Base-by-base conservation (phyloP, 1,140 invertebrate species). In the Aricia agestis region DNA sequence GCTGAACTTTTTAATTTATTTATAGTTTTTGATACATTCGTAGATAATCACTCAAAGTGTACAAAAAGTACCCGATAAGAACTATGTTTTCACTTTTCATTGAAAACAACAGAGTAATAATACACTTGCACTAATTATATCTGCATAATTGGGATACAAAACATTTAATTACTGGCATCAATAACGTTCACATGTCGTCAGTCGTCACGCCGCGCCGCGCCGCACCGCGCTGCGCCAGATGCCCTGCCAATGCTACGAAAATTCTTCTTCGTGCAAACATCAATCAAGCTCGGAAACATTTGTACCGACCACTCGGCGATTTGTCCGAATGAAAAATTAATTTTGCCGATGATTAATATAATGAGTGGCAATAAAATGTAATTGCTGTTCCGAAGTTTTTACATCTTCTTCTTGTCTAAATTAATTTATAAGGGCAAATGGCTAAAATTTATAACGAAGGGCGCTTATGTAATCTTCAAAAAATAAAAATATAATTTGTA, bases 311-410 rank as follows among this genome's bases (percentile, higher is more conserved):
- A 85, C 81, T 81, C 81, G 78, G 80, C 83, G 85, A 91, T 91
- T 91, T 89, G 87, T 90, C 83, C 85, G 84, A 89, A 89, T 91
- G 89, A 90, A 89, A 91, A 90, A 91, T 91, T 91, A 90, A 91
- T 91, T 90, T 87, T 80, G 83, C 85, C 84, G 85, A 90, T 88
- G 86, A 90, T 91, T 91, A 90, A 91, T 90, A 82, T 90, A 90
- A 91, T 90, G 82, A 80, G 72, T 70, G 74, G 86, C 78, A 86
- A 91, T 91, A 87, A 91, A 90, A 87, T 78, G 82, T 91, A 89
- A 91, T 89, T 82, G 89, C 76, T 91, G 84, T 91, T 91, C 82
- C 76, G 82, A 90, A 89, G 78, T 91, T 90, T 91, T 91, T 89
- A 90, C 89, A 89, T 90, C 87, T 90, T 89, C 84, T 79, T 89